These are phyloP conservation scores for Palythoa heliodiscus DNA, from an alignment of 92 coral and sea anemone genomes.

Conservation along the genomic window DNA sequence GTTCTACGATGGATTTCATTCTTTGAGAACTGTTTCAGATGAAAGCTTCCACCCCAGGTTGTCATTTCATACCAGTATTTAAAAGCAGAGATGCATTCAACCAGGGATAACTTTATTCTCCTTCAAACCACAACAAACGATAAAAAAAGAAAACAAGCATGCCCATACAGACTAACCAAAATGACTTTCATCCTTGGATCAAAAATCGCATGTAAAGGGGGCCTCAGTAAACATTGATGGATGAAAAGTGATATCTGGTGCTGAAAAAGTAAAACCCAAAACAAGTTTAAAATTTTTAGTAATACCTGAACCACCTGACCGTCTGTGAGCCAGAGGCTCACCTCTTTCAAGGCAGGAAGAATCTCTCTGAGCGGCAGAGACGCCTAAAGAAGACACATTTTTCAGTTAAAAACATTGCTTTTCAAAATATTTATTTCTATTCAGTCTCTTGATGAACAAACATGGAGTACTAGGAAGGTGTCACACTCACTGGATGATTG, in stretches of 20 bases:
- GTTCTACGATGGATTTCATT: too few species aligned
- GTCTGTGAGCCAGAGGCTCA: slow-evolving; percentile 67
- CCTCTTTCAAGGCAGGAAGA: slow-evolving; percentile 64
- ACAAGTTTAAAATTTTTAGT: not conserved
- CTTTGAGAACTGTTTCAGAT: too few species aligned
- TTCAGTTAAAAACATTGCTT: not conserved
- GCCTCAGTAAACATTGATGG: too few species aligned
- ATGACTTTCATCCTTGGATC: too few species aligned
- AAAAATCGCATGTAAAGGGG: too few species aligned
- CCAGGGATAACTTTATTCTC: too few species aligned
- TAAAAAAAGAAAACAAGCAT: too few species aligned
- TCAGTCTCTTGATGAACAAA: not conserved
- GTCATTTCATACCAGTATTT: too few species aligned
- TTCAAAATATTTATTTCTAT: not conserved
- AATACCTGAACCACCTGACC: slow-evolving; percentile 59
- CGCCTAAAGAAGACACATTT: slow-evolving; percentile 47
- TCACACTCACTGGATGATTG: slow-evolving; percentile 86
- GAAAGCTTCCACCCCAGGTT: too few species aligned
- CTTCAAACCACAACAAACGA: too few species aligned
- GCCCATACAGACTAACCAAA: too few species aligned
- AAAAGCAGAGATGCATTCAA: too few species aligned
- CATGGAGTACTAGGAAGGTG: not conserved
- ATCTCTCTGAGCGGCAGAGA: slow-evolving; percentile 71
- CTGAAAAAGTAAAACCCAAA: not conserved
- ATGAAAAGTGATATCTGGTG: not conserved